phyloP scores from a whole-genome alignment of 2,797 vertebrate genomes.

The Syngnathus acus region DNA sequence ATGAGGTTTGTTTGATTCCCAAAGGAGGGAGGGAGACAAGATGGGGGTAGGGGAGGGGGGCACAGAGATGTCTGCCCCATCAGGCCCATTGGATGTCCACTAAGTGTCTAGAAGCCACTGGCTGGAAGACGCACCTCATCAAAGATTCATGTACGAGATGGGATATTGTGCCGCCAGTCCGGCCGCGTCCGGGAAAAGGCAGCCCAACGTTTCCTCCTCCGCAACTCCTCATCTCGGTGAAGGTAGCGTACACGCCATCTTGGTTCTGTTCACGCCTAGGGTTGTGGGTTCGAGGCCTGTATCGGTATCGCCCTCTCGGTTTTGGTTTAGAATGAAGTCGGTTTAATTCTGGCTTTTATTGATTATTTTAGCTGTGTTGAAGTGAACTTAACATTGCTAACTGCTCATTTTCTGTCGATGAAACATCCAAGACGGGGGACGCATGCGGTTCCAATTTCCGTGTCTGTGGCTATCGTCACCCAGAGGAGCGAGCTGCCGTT shows the following conservation, averaged over 20 bases:
- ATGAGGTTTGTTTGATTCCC: slow-evolving; percentile 40
- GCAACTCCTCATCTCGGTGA: background rate
- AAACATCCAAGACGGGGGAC: background rate
- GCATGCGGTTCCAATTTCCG: background rate
- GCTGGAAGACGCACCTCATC: slow-evolving; percentile 64
- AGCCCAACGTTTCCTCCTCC: slow-evolving; percentile 23
- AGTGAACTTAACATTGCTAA: background rate
- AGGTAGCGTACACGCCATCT: background rate
- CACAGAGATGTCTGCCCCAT: slow-evolving; percentile 41
- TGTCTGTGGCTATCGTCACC: background rate
- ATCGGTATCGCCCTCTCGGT: background rate
- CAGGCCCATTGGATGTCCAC: slow-evolving; percentile 64
- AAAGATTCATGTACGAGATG: slow-evolving; percentile 75
- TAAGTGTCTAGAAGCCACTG: slow-evolving; percentile 70
- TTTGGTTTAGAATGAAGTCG: background rate
- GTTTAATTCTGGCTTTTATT: background rate
- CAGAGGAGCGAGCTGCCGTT: background rate
- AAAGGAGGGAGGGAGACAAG: slow-evolving; percentile 4
- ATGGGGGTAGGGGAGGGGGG: background rate
- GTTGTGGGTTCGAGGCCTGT: background rate
- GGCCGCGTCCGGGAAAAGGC: slow-evolving; percentile 27
- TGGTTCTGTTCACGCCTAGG: background rate
- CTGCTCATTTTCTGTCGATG: background rate
- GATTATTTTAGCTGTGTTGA: background rate
- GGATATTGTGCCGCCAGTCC: slow-evolving; percentile 59